These are phyloP conservation scores for Tiliacea aurago DNA, from an alignment of 2,888 invertebrate genomes.

Conservation along the genomic window DNA sequence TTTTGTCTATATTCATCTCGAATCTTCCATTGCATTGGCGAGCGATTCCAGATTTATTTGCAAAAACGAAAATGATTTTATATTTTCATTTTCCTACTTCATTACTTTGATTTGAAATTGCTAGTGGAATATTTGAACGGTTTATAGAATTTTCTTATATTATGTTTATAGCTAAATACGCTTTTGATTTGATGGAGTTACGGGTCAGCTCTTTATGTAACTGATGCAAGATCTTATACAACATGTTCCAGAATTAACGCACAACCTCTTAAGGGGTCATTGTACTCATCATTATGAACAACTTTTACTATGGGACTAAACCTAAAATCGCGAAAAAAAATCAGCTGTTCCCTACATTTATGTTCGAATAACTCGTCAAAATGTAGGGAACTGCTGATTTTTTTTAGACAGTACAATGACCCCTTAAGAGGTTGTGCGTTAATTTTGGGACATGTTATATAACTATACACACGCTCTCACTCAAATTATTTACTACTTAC, in stretches of 20 bases:
- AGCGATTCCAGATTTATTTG: constrained; percentile 72
- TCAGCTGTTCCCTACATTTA: too few relatives aligned
- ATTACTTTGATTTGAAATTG: constrained; percentile 64
- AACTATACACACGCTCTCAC: background rate
- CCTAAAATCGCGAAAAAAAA: too few relatives aligned
- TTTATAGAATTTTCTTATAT: constrained; percentile 47
- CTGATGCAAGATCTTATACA: background rate
- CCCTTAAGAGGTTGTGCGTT: too few relatives aligned
- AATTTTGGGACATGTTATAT: too few relatives aligned
- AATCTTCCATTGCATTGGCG: constrained; percentile 69
- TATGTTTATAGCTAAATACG: constrained; percentile 5
- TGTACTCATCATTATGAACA: too few relatives aligned
- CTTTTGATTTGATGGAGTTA: constrained; percentile 45
- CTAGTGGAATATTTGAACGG: constrained; percentile 49
- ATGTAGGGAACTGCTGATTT: too few relatives aligned
- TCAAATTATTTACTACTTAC: too few relatives aligned
- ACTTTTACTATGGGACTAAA: too few relatives aligned
- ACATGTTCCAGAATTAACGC: too few relatives aligned
- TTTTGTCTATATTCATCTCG: constrained; percentile 72
- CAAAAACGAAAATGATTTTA: constrained; percentile 72
- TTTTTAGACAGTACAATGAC: too few relatives aligned
- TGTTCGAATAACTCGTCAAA: too few relatives aligned
- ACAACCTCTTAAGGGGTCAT: too few relatives aligned
- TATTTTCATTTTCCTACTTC: constrained; percentile 71
- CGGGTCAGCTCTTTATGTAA: constrained; percentile 9